These are phyloP conservation scores for Hemitrygon akajei DNA, from an alignment of 2,797 vertebrate genomes.

Conservation along the genomic window DNA sequence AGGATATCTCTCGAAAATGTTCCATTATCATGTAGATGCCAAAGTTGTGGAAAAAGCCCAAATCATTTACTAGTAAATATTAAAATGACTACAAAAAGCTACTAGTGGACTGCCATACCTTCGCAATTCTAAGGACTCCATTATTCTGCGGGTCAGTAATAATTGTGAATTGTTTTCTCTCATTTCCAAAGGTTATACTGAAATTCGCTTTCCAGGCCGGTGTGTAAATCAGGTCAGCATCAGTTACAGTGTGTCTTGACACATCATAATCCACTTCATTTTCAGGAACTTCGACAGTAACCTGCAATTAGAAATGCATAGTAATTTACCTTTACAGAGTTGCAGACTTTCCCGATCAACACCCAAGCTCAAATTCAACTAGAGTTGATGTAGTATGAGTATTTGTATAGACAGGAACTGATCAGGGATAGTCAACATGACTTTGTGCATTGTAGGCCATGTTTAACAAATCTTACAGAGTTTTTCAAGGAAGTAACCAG, in stretches of 20 bases:
- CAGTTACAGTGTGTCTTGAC: conserved; percentile 56
- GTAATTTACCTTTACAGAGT: neutral
- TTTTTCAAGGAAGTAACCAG: no score
- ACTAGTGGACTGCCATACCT: conserved; percentile 52
- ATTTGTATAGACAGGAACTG: no score
- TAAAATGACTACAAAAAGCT: no score
- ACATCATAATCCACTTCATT: conserved; percentile 57
- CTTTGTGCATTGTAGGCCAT: no score
- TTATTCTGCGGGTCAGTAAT: conserved; percentile 59
- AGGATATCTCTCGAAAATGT: neutral
- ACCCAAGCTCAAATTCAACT: neutral
- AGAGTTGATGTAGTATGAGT: neutral
- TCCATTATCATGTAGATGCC: no score
- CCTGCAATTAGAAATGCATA: conserved; percentile 53
- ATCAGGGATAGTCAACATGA: no score
- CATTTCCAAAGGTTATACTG: conserved; percentile 63
- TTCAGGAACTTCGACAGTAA: conserved; percentile 56
- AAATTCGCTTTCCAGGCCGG: conserved; percentile 69
- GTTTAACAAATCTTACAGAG: no score
- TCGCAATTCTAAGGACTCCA: conserved; percentile 65
- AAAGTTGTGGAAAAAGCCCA: no score
- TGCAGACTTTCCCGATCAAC: neutral
- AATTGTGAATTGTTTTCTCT: conserved; percentile 56
- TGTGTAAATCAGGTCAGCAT: conserved; percentile 60
- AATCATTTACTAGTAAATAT: neutral